Base-by-base conservation (phyloP, 2,888 invertebrate genomes). In the Epinotia bilunana region DNA sequence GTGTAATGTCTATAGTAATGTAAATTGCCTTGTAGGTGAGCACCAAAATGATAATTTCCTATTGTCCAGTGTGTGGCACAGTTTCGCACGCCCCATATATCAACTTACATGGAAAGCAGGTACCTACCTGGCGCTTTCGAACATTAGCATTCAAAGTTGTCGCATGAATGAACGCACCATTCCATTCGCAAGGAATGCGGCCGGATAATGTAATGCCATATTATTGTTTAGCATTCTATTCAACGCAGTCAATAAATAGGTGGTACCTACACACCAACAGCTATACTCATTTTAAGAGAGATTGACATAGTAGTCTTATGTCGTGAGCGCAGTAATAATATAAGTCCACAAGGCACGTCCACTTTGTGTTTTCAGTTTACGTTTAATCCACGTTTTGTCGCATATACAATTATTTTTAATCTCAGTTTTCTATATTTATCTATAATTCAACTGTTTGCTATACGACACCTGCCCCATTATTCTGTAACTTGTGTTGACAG, bases 11-110 rank as follows among this genome's bases (percentile, higher is more conserved):
- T n/a, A n/a, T n/a, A 53, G 69, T 64, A 43, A 72, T 67, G 72
- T 70, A 28, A 65, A 57, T 33, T 33, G 39, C 28, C 63, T 71
- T 18, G 57, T n/a, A 43, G 62, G 39, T 61, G 53, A 62, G 65
- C 61, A 58, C 68, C 39, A 20, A 69, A 58, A 43, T 46, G 28
- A 71, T 70, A 77, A 78, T 79, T 79, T 82, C 78, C 81, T 79
- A 79, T 79, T 79, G 80, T 80, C 76, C 82, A 78, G 78, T 79
- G 81, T 84, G 87, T 86, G 84, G 74, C 84, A 83, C 81, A 83
- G 85, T 87, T 90, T 90, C 88, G 80, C 90, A 89, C 86, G 88
- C 82, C 83, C 88, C 80, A 88, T 82, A 88, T 86, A 85, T 79
- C 79, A 79, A 78, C 78, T 79, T 81, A 82, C 79, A 83, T 83